Evolutionary conservation across 2,113 vertebrate genomes (phyloP).

Genomic region (Enhydra lutris): DNA sequence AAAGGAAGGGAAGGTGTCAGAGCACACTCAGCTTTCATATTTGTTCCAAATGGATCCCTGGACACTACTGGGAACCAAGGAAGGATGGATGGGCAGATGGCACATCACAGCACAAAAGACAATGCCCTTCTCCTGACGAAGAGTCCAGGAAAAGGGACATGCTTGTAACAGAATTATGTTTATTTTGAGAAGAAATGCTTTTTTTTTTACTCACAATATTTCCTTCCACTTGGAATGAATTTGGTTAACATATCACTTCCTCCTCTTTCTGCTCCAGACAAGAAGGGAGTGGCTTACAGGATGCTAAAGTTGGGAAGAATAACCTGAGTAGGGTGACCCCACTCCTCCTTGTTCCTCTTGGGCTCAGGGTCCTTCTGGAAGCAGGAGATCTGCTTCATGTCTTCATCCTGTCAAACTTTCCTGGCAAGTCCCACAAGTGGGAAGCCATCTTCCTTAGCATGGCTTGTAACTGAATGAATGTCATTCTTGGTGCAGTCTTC

Average conservation of each 20-base stretch:
- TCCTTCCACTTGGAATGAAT: neutral
- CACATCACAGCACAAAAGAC: neutral
- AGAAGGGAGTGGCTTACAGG: neutral
- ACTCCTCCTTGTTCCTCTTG: neutral
- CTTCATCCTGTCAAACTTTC: neutral
- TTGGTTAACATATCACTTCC: neutral
- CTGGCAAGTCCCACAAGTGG: neutral
- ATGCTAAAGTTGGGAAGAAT: neutral
- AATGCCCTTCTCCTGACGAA: fast-evolving
- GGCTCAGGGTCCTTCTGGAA: neutral
- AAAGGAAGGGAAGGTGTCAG: neutral
- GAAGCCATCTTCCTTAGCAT: neutral
- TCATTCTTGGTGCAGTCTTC: neutral
- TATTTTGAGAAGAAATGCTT: neutral
- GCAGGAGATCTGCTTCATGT: neutral
- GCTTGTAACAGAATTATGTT: neutral
- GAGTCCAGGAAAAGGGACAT: neutral
- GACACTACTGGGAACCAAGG: neutral
- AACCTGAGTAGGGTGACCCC: neutral
- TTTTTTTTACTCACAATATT: neutral
- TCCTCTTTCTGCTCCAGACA: neutral
- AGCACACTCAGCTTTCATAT: neutral
- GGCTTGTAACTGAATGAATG: fast-evolving
- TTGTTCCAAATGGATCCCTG: neutral
- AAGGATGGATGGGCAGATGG: neutral